Evolutionary conservation across 2,797 vertebrate genomes (phyloP).

Genomic region (Acropternis orthonyx): DNA sequence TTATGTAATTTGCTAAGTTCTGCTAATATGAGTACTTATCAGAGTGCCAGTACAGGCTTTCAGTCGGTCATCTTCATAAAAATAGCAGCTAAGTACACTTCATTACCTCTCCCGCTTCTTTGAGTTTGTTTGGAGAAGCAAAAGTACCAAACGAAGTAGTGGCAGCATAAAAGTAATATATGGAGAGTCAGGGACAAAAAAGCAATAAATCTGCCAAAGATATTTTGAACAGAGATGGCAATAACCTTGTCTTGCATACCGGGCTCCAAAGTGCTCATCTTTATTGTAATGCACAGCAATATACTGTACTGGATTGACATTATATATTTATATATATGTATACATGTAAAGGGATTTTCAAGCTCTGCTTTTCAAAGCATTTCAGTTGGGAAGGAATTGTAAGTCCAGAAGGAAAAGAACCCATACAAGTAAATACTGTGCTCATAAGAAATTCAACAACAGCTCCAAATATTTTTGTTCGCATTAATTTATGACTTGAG

Average conservation of each 20-base stretch:
- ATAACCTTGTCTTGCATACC: constrained; percentile 56
- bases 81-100: background rate
- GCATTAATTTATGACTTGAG: constrained; percentile 44
- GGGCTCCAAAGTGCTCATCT: constrained; percentile 45
- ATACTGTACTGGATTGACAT: constrained; percentile 23
- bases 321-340: background rate
- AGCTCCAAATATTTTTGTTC: background rate
- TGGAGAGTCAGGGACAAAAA: constrained; percentile 51
- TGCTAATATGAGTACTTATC: constrained; percentile 25
- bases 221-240: constrained; percentile 54
- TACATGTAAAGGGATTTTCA: background rate
- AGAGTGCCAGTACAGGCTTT: constrained; percentile 3
- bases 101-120: background rate
- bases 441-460: background rate
- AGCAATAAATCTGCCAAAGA: constrained; percentile 49
- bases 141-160: constrained; percentile 10
- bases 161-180: constrained; percentile 45
- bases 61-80: constrained; percentile 18
- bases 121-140: background rate
- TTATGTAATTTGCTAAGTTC: constrained; percentile 36
- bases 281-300: constrained; percentile 61
- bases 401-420: constrained; percentile 5
- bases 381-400: constrained; percentile 40
- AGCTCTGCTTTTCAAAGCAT: constrained; percentile 13
- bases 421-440: background rate